Evolutionary conservation across 2,113 vertebrate species (phyloP).

Genomic region (Gymnorhina tibicen): DNA sequence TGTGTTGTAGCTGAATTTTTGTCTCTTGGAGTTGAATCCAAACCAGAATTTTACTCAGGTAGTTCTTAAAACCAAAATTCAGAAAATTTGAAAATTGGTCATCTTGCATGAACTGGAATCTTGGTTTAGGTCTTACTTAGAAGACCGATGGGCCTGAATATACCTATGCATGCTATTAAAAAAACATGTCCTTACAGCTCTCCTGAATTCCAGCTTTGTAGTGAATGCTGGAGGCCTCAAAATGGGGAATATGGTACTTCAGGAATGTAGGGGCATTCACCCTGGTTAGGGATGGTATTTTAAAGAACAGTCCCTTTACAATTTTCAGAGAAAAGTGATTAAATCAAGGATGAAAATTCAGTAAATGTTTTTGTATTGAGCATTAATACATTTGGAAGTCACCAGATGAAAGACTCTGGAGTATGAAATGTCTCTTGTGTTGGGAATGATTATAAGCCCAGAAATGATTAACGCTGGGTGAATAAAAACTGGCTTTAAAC

Average conservation of each 20-base stretch:
- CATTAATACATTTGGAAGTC: not conserved
- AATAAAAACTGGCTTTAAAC: not conserved
- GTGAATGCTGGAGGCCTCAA: not conserved
- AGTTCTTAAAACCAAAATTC: not conserved
- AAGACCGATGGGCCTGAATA: not conserved
- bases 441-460: not conserved
- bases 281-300: not conserved
- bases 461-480: not conserved
- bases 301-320: not conserved
- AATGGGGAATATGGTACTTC: not conserved
- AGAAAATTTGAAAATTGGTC: not conserved
- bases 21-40: not conserved
- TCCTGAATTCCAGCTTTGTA: conserved; percentile 4
- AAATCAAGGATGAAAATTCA: not conserved
- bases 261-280: not conserved
- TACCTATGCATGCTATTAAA: not conserved
- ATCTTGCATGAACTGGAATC: not conserved
- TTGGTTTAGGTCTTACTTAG: not conserved
- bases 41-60: not conserved
- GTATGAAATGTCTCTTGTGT: not conserved
- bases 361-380: not conserved
- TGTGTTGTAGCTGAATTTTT: not conserved
- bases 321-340: not conserved
- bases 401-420: not conserved
- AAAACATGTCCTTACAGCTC: not conserved